A percentile compares a stretch with the other conserved stretches of the same genome.
Evolutionary conservation across 2,797 vertebrate species (phyloP).

Genomic region (Phyllotis vaccarum): DNA sequence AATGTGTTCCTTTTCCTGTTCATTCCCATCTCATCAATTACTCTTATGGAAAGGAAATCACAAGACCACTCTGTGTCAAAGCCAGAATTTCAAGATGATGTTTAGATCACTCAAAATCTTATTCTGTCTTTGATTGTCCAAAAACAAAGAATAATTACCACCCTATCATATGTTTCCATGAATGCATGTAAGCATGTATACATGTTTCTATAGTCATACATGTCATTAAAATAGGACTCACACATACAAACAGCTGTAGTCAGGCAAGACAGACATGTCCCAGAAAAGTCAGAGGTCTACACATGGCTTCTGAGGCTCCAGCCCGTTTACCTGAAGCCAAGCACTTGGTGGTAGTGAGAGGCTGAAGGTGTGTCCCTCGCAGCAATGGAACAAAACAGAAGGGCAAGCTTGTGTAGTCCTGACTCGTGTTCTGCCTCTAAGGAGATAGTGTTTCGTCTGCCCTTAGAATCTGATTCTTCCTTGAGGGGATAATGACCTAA

Average conservation of each 20-base stretch:
- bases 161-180: neutral
- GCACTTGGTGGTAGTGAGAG: neutral
- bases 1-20: neutral
- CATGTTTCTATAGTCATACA: neutral
- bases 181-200: neutral
- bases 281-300: neutral
- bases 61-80: neutral
- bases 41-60: neutral
- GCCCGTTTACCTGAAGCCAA: neutral
- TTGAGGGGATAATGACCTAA: constrained; percentile 60
- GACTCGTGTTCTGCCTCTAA: neutral
- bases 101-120: constrained; percentile 24
- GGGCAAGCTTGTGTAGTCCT: neutral
- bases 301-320: neutral
- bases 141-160: neutral
- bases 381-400: neutral
- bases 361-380: neutral
- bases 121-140: neutral
- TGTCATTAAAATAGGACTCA: neutral
- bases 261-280: neutral
- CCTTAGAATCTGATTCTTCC: constrained; percentile 46
- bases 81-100: neutral
- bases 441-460: neutral
- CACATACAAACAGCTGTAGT: neutral
- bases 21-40: neutral